Conservation (phyloP, 2,797 vertebrate species). For the Acridotheres tristis region DNA sequence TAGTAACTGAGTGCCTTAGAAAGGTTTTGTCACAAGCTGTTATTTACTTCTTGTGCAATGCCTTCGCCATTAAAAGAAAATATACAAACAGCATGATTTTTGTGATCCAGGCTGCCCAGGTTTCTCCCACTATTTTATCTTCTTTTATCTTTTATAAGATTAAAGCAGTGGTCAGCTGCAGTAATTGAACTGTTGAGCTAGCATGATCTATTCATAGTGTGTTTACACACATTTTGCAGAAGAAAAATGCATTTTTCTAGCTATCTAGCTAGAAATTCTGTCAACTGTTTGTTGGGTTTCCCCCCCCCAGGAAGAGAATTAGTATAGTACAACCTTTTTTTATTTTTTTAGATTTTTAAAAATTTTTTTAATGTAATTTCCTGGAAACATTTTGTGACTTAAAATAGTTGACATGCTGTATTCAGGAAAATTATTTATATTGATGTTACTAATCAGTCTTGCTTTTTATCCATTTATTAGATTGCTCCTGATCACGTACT, state of each 20-base stretch:
- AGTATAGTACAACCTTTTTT: too few species aligned
- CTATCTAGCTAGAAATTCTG: not conserved
- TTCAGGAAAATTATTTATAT: not conserved
- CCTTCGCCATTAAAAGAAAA: not conserved
- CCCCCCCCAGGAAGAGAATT: not conserved
- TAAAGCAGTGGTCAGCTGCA: not conserved
- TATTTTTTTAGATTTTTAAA: not conserved
- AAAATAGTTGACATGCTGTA: not conserved
- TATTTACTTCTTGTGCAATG: not conserved
- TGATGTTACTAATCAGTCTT: not conserved
- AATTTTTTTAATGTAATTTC: not conserved
- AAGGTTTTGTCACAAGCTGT: not conserved
- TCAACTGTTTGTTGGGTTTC: not conserved
- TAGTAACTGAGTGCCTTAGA: not conserved
- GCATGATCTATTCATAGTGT: not conserved
- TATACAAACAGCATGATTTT: not conserved
- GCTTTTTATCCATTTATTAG: conserved; percentile 69
- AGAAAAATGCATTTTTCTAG: not conserved
- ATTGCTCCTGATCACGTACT: conserved; percentile 95
- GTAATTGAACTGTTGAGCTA: not conserved
- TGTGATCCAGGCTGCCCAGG: not conserved
- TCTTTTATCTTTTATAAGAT: not conserved
- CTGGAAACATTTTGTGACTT: not conserved
- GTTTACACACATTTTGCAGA: not conserved
- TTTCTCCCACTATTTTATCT: not conserved